Percentiles rank a stretch among this genome's conserved stretches.
Conservation (phyloP, 2,888 invertebrate genomes). For the Brachyopa scutellaris region DNA sequence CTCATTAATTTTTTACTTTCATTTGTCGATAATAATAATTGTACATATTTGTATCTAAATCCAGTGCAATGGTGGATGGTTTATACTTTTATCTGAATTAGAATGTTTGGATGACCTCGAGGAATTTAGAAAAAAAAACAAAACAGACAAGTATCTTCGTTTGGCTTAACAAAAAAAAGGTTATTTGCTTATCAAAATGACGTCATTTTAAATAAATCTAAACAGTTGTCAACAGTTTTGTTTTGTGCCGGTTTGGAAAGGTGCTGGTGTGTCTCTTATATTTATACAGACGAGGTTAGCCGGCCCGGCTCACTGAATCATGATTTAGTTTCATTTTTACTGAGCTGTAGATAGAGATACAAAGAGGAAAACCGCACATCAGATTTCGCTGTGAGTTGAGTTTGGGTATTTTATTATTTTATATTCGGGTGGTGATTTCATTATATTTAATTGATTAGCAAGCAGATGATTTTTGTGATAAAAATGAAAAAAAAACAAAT, state of each 20-base stretch:
- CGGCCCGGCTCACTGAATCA: conserved; percentile 32
- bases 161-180: neutral
- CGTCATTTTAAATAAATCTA: conserved; percentile 42
- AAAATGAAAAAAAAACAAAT: conserved; percentile 15
- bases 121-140: too few species aligned
- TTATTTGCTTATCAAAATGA: conserved; percentile 53
- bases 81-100: neutral
- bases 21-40: conserved; percentile 1
- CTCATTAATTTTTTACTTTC: neutral
- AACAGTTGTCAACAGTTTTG: conserved; percentile 21
- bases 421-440: conserved; percentile 56
- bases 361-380: neutral
- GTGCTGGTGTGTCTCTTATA: conserved; percentile 7
- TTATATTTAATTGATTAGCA: conserved; percentile 42
- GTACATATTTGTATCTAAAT: neutral
- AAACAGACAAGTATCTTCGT: conserved; percentile 10
- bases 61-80: neutral
- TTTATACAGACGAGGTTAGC: conserved; percentile 1
- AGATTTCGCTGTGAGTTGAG: conserved; percentile 22
- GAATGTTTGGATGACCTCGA: conserved; percentile 20
- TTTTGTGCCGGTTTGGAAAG: conserved; percentile 19
- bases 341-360: conserved; percentile 14
- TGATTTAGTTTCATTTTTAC: conserved; percentile 41
- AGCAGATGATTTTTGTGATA: conserved; percentile 11
- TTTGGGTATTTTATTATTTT: conserved; percentile 25